phyloP scores from a whole-genome alignment of 2,888 invertebrate genomes.

The Hoplodrina ambigua region DNA sequence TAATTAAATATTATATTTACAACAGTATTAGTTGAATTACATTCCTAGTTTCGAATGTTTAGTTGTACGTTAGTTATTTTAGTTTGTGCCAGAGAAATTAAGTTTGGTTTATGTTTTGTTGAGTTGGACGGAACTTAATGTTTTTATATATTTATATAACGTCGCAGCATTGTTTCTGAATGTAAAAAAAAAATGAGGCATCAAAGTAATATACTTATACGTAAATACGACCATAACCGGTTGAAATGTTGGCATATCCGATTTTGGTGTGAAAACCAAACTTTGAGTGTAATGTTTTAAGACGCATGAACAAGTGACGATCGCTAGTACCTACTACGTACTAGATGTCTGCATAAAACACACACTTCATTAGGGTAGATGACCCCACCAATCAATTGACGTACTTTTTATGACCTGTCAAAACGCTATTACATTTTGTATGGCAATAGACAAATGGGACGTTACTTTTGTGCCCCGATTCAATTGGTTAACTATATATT shows the following conservation, averaged over 20 bases:
- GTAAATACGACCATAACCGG: slow-evolving; percentile 6
- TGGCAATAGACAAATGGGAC: no score
- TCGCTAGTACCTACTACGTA: not conserved
- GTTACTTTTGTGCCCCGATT: no score
- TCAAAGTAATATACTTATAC: slow-evolving; percentile 9
- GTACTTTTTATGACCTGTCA: no score
- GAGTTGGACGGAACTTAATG: not conserved
- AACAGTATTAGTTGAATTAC: slow-evolving; percentile 50
- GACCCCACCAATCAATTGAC: no score
- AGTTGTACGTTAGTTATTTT: slow-evolving; percentile 12
- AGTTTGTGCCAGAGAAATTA: slow-evolving; percentile 22
- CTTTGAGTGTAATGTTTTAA: no score
- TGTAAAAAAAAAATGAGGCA: not conserved
- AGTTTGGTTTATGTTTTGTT: slow-evolving; percentile 8
- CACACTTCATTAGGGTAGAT: no score
- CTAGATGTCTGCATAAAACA: no score
- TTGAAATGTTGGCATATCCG: not conserved
- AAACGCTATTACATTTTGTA: no score
- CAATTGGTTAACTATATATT: no score
- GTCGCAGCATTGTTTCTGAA: slow-evolving; percentile 6
- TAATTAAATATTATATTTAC: slow-evolving; percentile 30
- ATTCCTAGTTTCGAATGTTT: slow-evolving; percentile 44
- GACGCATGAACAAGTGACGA: not conserved
- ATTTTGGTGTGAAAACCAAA: not conserved
- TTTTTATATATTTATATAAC: not conserved